These are phyloP conservation scores for Ladona fulva DNA, from an alignment of 1,140 invertebrate species.

Conservation along the genomic window DNA sequence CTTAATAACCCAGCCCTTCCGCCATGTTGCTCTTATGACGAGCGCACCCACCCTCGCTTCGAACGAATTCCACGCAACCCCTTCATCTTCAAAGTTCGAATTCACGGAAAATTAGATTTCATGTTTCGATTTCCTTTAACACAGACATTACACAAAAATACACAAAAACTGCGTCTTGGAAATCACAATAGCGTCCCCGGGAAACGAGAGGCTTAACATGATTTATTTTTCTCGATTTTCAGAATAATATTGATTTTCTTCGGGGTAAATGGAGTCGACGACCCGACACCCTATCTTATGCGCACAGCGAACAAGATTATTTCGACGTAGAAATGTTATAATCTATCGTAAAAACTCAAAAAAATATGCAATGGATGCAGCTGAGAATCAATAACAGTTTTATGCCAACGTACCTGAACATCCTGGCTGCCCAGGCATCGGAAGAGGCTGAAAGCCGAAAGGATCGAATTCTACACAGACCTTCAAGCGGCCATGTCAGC, in stretches of 20 bases:
- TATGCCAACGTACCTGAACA: neutral
- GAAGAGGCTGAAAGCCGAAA: neutral
- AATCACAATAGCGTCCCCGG: neutral
- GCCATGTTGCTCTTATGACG: constrained; percentile 7
- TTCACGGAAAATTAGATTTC: constrained; percentile 1
- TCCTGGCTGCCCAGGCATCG: constrained; percentile 4
- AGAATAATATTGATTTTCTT: constrained; percentile 11
- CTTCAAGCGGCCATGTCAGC: constrained; percentile 6
- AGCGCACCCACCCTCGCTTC: neutral
- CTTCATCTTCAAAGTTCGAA: neutral
- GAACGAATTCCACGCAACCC: constrained; percentile 2
- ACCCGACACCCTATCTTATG: constrained; percentile 3
- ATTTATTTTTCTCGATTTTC: constrained; percentile 10
- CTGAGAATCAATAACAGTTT: neutral
- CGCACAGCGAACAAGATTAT: neutral
- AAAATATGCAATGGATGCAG: neutral
- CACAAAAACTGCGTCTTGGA: neutral
- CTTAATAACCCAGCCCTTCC: neutral
- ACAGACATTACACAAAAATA: neutral
- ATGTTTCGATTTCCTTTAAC: neutral
- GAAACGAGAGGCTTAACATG: neutral
- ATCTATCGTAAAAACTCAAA: neutral
- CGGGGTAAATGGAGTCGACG: constrained; percentile 6
- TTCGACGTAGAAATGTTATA: neutral
- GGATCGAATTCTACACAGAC: neutral